Evolutionary conservation across 2,888 invertebrate species (phyloP).

Genomic region (Tachina fera): DNA sequence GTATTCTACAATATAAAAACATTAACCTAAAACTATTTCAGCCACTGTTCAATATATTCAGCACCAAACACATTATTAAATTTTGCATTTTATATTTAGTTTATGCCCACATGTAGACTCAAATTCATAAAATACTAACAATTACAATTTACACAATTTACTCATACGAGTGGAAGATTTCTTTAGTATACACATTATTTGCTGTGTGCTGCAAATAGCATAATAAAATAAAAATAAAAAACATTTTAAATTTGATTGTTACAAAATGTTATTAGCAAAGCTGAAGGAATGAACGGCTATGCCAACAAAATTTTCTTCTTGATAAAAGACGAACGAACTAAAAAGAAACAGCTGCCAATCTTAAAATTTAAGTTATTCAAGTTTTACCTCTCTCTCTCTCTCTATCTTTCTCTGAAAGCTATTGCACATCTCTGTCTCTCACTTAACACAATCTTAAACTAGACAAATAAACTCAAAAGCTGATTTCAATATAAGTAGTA

Average conservation of each 20-base stretch:
- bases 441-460: too few relatives aligned
- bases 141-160: constrained; percentile 21
- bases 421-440: too few relatives aligned
- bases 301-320: background rate
- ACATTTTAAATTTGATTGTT: constrained; percentile 55
- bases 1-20: background rate
- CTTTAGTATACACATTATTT: constrained; percentile 18
- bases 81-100: constrained; percentile 11
- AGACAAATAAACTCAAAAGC: too few relatives aligned
- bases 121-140: background rate
- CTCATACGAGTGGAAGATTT: background rate
- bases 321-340: background rate
- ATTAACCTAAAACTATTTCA: background rate
- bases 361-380: constrained; percentile 48
- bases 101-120: background rate
- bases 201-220: constrained; percentile 31
- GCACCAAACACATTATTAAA: constrained; percentile 9
- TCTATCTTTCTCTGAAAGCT: too few relatives aligned
- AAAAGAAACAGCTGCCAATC: constrained; percentile 45
- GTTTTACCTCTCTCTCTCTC: background rate
- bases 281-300: background rate
- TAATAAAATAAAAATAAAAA: background rate
- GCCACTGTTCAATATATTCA: background rate
- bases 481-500: too few relatives aligned
- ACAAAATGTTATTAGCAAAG: constrained; percentile 51